A percentile compares a stretch with the other conserved stretches of the same genome.
phyloP scores from a whole-genome alignment of 2,113 vertebrate species.

The Glaucidium brasilianum region DNA sequence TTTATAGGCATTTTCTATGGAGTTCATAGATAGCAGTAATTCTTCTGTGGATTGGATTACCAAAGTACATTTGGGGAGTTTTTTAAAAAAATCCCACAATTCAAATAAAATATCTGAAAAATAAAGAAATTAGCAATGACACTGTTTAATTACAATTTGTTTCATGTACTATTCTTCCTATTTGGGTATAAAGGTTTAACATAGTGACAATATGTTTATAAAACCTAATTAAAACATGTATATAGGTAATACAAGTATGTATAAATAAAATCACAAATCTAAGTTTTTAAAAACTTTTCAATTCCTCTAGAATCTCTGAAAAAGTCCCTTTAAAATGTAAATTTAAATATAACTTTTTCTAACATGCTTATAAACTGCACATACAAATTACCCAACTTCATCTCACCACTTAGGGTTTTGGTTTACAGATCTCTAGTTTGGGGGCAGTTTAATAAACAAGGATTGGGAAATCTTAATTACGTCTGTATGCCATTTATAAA shows the following conservation, averaged over 20 bases:
- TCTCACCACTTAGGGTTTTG: not conserved
- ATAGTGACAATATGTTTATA: not conserved
- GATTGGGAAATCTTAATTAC: constrained; percentile 47
- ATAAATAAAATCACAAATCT: not conserved
- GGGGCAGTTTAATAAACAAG: constrained; percentile 43
- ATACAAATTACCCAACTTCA: not conserved
- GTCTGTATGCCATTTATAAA: constrained; percentile 45
- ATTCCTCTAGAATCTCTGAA: not conserved
- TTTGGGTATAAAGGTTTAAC: not conserved
- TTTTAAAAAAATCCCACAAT: not conserved
- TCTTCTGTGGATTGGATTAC: not conserved
- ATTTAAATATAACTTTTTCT: not conserved
- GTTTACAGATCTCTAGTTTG: not conserved
- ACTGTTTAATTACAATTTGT: not conserved
- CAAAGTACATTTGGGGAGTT: not conserved
- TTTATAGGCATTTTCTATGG: not conserved
- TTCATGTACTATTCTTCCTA: not conserved
- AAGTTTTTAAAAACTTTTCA: not conserved
- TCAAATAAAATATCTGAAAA: not conserved
- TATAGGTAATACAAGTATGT: not conserved
- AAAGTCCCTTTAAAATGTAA: not conserved
- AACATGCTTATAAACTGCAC: not conserved
- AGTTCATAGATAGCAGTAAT: not conserved
- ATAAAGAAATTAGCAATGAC: not conserved
- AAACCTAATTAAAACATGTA: not conserved